Evolutionary conservation across 2,888 invertebrate genomes (phyloP), one percentile per base, ranked within the genome.

Genomic region (Ormyrus rosae): DNA sequence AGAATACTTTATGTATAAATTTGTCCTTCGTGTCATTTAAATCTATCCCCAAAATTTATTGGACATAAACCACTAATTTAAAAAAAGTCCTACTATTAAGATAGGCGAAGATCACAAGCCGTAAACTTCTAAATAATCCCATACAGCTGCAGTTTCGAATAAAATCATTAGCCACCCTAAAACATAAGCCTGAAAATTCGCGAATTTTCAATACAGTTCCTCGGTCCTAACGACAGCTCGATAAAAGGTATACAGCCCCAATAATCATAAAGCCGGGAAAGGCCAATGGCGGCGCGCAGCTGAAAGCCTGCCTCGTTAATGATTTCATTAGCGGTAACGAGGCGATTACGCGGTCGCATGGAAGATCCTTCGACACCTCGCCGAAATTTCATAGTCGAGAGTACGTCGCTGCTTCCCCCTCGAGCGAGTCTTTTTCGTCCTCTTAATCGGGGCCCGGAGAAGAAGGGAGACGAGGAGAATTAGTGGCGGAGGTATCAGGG

Each of bases 251-350:
- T 34, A 10, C 46, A 11, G 6, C 34, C 55, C 68, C 48, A 73
- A 78, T 73, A 79, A 73, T 73, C 73, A 60, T 67, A 60, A 71
- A 78, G 56, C 56, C 68, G 19, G 45, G 8, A 60, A 55, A 45
- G 46, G 19, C 13, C 11, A 19, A 19, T 19, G 9, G 8, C 46
- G 64, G 19, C 55, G 34, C 64, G 64, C 51, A 63, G 69, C 58
- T 77, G 61, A 50, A 63, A 45, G 55, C 46, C 63, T 60, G 0
- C n/a, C n/a, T 55, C n/a, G 11, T 65, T 73, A 73, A 72, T 69
- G 74, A 75, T 75, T 75, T 80, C 80, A 80, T 80, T 71, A 80
- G 65, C 50, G 34, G 75, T 71, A 75, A 75, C 70, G 81, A 80
- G 70, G 13, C 74, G 69, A 80, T 79, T 74, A 74, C 50, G 50